Conservation (phyloP, 2,888 invertebrate genomes). For the Mongoloraphidia duomilia region DNA sequence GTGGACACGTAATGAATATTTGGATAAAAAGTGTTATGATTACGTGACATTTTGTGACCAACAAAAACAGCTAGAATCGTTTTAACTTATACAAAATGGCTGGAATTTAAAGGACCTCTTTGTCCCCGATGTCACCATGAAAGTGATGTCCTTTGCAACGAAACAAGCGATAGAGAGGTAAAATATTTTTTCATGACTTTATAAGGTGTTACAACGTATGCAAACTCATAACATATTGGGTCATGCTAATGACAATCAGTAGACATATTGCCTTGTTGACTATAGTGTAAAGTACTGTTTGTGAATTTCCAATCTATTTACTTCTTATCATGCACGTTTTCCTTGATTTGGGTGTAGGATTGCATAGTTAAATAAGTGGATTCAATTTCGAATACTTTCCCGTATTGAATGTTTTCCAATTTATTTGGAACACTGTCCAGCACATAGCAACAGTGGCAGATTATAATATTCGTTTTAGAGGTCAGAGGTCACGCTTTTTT, state of each 20-base stretch:
- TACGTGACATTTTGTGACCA: neutral
- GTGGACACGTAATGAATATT: neutral
- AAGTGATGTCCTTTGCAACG: slow-evolving; percentile 48
- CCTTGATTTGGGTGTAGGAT: neutral
- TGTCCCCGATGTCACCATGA: slow-evolving; percentile 55
- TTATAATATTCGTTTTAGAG: slow-evolving; percentile 11
- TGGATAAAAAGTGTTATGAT: neutral
- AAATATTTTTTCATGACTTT: slow-evolving; percentile 14
- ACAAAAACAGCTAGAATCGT: neutral
- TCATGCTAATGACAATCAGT: too few species aligned
- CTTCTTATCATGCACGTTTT: too few species aligned
- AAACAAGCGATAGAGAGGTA: slow-evolving; percentile 49
- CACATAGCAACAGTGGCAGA: neutral
- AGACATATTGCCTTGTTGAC: too few species aligned
- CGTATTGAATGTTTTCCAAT: neutral
- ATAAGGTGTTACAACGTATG: too few species aligned
- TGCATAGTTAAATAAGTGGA: neutral
- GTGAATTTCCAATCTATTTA: too few species aligned
- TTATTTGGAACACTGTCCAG: neutral
- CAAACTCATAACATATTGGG: too few species aligned
- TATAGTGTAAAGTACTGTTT: too few species aligned
- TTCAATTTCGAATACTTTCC: neutral
- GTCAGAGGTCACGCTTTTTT: slow-evolving; percentile 10
- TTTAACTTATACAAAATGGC: slow-evolving; percentile 46
- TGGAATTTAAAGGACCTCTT: slow-evolving; percentile 56